Conservation (phyloP, 1,140 invertebrate species). For the Zaprionus davidi region DNA sequence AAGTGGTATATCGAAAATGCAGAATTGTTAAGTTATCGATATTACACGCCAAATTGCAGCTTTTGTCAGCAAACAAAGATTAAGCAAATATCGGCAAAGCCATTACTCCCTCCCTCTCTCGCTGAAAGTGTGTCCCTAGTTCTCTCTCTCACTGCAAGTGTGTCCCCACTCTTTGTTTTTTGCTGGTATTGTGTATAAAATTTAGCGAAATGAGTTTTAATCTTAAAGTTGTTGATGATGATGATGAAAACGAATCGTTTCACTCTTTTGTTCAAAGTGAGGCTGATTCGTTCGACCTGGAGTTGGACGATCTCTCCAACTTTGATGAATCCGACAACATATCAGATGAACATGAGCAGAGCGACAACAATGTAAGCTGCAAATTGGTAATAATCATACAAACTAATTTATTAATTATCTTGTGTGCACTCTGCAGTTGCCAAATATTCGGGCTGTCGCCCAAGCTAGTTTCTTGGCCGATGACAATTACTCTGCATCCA, state of each 20-base stretch:
- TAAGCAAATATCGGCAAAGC: not conserved
- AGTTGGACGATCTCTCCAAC: conserved; percentile 1
- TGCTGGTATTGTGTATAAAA: not conserved
- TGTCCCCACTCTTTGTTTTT: not conserved
- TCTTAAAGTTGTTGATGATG: not conserved
- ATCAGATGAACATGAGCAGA: not conserved
- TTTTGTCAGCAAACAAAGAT: conserved; percentile 17
- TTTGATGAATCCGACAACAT: not conserved
- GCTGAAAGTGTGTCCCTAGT: not conserved
- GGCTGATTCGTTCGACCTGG: not conserved
- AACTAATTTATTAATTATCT: not conserved
- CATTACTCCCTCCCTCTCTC: not conserved
- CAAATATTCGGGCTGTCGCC: not conserved
- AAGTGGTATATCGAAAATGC: conserved; percentile 15
- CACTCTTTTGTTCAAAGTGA: conserved; percentile 44
- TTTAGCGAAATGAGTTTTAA: conserved; percentile 30
- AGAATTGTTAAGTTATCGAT: conserved; percentile 8
- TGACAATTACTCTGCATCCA: not conserved
- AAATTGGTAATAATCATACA: not conserved
- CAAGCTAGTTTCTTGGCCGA: not conserved
- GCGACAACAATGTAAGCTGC: not conserved
- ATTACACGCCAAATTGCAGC: conserved; percentile 7
- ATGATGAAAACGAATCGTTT: conserved; percentile 44
- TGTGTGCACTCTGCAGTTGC: not conserved
- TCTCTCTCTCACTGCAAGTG: not conserved